phyloP scores from a whole-genome alignment of 2,797 vertebrate genomes.

The Amphiprion clarkii region DNA sequence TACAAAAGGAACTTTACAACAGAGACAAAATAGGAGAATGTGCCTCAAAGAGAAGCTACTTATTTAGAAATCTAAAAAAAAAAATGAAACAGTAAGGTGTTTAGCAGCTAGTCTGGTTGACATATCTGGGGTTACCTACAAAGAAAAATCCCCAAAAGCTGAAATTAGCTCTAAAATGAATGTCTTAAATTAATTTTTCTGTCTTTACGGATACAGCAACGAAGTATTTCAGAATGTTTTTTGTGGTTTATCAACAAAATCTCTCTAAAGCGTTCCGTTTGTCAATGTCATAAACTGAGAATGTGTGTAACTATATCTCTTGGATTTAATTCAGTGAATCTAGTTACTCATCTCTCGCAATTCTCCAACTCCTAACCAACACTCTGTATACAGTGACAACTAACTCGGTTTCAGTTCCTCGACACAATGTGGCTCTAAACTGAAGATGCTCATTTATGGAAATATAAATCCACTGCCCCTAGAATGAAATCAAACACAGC shows the following conservation, averaged over 20 bases:
- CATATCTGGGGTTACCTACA: constrained; percentile 37
- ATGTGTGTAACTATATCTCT: constrained; percentile 20
- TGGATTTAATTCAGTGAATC: constrained; percentile 28
- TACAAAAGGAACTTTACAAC: constrained; percentile 50
- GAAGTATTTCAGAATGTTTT: constrained; percentile 28
- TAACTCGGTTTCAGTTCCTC: constrained; percentile 50
- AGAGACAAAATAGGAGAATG: constrained; percentile 42
- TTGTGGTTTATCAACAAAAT: constrained; percentile 46
- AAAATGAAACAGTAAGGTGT: constrained; percentile 31
- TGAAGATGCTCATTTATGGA: constrained; percentile 28
- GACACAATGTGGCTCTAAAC: constrained; percentile 36
- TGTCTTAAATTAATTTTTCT: constrained; percentile 40
- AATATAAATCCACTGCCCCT: constrained; percentile 28
- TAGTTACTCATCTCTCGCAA: constrained; percentile 15
- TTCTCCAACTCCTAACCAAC: constrained; percentile 20
- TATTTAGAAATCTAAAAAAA: constrained; percentile 56
- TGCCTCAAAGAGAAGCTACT: constrained; percentile 45
- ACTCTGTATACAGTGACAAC: constrained; percentile 69
- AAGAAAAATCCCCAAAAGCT: constrained; percentile 45
- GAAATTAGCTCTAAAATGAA: constrained; percentile 49
- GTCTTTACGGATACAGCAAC: constrained; percentile 32
- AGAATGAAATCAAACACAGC: constrained; percentile 39
- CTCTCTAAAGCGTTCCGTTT: constrained; percentile 24
- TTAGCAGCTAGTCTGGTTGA: constrained; percentile 16
- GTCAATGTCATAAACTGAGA: constrained; percentile 20